These are phyloP conservation scores for Rostratula benghalensis DNA, from an alignment of 2,113 vertebrate species.

Conservation along the genomic window DNA sequence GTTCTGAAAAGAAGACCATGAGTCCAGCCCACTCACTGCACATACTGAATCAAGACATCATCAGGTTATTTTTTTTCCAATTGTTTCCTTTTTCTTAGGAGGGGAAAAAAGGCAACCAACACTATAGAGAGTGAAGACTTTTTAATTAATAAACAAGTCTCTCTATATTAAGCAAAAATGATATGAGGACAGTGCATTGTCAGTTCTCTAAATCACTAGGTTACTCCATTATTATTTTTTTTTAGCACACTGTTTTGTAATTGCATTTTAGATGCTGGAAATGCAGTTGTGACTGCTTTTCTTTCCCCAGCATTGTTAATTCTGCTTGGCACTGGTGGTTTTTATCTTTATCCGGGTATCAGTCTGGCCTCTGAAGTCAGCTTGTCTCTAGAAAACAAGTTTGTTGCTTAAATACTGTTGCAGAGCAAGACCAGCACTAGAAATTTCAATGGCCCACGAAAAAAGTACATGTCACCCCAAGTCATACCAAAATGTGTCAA, in stretches of 20 bases:
- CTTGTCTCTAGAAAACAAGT: background rate
- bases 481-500: background rate
- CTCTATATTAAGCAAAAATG: background rate
- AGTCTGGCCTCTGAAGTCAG: background rate
- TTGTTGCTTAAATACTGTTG: background rate
- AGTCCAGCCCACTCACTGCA: background rate
- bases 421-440: background rate
- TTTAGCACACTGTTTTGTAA: background rate
- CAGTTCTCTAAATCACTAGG: background rate
- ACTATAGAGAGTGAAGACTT: background rate
- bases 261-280: background rate
- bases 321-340: background rate
- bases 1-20: background rate
- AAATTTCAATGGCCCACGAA: background rate
- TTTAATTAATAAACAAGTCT: background rate
- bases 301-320: background rate
- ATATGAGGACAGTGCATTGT: background rate
- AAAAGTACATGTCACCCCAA: background rate
- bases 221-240: background rate
- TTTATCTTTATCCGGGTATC: background rate
- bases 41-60: background rate
- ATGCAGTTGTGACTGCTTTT: conserved; percentile 1
- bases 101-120: background rate
- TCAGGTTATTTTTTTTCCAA: background rate
- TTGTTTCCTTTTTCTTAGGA: background rate